Conservation (phyloP, 1,140 invertebrate genomes). For the Aphaenogaster rudis region DNA sequence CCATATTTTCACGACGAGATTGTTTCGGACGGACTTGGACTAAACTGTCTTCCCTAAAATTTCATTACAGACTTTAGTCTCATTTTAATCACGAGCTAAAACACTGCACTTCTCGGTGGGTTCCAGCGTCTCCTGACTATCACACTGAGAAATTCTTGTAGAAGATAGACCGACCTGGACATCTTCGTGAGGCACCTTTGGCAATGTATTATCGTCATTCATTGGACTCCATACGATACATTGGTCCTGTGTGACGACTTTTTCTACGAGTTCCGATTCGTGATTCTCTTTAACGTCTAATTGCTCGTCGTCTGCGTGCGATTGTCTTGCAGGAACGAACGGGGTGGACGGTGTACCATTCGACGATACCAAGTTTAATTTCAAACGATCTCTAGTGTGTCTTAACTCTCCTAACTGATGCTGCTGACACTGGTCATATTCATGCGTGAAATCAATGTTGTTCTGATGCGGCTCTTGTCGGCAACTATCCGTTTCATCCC, state of each 20-base stretch:
- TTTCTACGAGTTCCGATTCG: conserved; percentile 41
- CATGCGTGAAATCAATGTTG: conserved; percentile 71
- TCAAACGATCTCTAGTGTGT: conserved; percentile 91
- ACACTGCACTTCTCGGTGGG: conserved; percentile 78
- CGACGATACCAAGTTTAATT: conserved; percentile 89
- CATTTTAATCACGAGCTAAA: conserved; percentile 73
- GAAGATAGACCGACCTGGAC: conserved; percentile 57
- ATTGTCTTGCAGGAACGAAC: conserved; percentile 64
- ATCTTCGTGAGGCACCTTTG: conserved; percentile 73
- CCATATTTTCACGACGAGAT: conserved; percentile 77
- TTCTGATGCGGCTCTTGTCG: conserved; percentile 66
- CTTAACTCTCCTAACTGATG: conserved; percentile 90
- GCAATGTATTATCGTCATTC: conserved; percentile 70
- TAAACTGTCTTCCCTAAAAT: conserved; percentile 78
- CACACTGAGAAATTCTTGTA: conserved; percentile 76
- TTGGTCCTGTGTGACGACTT: conserved; percentile 63
- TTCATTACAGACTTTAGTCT: conserved; percentile 69
- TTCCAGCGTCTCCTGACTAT: conserved; percentile 71
- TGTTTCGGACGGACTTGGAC: conserved; percentile 85
- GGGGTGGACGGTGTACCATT: conserved; percentile 55
- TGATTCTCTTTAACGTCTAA: conserved; percentile 48
- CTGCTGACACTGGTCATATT: conserved; percentile 76
- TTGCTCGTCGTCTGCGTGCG: conserved; percentile 68
- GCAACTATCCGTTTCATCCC: conserved; percentile 72
- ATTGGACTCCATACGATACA: conserved; percentile 52